Evolutionary conservation across 2,888 invertebrate species (phyloP).

Genomic region (Bembecia ichneumoniformis): DNA sequence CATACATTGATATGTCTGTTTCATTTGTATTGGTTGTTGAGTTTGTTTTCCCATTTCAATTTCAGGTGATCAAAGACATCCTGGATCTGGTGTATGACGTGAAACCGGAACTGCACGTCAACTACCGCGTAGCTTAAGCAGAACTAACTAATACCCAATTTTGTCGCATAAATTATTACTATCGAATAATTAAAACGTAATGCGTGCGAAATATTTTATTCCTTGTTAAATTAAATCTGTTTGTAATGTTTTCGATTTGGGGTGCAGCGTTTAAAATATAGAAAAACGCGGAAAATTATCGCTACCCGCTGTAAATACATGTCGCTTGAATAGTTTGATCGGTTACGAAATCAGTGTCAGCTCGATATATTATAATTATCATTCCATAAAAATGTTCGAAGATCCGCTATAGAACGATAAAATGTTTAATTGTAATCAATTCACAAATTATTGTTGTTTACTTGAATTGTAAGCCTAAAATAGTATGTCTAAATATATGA

Average conservation of each 20-base stretch:
- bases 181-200: slow-evolving; percentile 2
- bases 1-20: no score
- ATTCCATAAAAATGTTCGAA: slow-evolving; percentile 48
- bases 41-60: no score
- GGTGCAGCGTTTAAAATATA: slow-evolving; percentile 5
- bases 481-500: slow-evolving; percentile 45
- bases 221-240: slow-evolving; percentile 30
- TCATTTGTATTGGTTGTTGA: no score
- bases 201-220: slow-evolving; percentile 23
- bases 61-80: slow-evolving; percentile 83
- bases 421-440: slow-evolving; percentile 23
- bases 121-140: slow-evolving; percentile 73
- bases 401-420: slow-evolving; percentile 44
- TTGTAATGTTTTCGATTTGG: slow-evolving; percentile 23
- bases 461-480: slow-evolving; percentile 56
- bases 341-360: slow-evolving; percentile 47
- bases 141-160: slow-evolving; percentile 5
- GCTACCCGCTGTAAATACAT: slow-evolving; percentile 33
- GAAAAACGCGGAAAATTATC: slow-evolving; percentile 2
- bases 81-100: slow-evolving; percentile 91
- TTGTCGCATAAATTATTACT: slow-evolving; percentile 10
- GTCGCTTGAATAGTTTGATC: slow-evolving; percentile 23
- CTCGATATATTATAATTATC: slow-evolving; percentile 40
- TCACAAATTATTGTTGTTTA: slow-evolving; percentile 54
- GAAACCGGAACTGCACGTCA: slow-evolving; percentile 92